phyloP scores from a whole-genome alignment of 2,797 vertebrate species.

The Eupleurogrammus muticus region DNA sequence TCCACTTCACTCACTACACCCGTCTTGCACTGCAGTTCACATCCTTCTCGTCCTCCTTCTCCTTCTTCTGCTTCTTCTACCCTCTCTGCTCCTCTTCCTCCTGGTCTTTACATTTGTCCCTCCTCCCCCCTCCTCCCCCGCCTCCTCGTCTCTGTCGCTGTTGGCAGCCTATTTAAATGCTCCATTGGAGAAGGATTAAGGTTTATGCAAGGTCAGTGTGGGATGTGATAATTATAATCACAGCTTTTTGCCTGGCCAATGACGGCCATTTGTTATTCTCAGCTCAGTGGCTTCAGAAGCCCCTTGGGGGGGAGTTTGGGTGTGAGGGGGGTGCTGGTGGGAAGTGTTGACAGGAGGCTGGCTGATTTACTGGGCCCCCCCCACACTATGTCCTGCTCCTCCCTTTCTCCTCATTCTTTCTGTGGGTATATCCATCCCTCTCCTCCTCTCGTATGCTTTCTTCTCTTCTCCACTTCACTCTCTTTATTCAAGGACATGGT shows the following conservation, averaged over 20 bases:
- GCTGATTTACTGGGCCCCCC: slow-evolving; percentile 96
- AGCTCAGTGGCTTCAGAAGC: slow-evolving; percentile 94
- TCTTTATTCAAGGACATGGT: slow-evolving; percentile 15
- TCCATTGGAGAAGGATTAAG: slow-evolving; percentile 99
- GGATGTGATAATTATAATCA: slow-evolving; percentile 99
- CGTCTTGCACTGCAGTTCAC: not conserved
- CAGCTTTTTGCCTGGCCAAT: slow-evolving; percentile 99
- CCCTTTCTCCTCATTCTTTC: slow-evolving; percentile 22
- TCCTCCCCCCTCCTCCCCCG: slow-evolving; percentile 18
- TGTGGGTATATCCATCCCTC: slow-evolving; percentile 9
- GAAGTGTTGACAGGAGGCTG: slow-evolving; percentile 97
- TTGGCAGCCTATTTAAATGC: slow-evolving; percentile 98
- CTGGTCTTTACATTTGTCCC: slow-evolving; percentile 47
- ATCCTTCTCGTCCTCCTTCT: not conserved
- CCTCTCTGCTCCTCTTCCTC: slow-evolving; percentile 23
- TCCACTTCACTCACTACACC: slow-evolving; percentile 3
- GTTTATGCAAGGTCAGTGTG: slow-evolving; percentile 99
- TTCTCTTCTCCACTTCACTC: not conserved
- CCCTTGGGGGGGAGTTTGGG: slow-evolving; percentile 65
- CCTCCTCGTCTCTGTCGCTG: slow-evolving; percentile 76
- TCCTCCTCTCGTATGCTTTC: slow-evolving; percentile 15
- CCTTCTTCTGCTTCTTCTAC: not conserved
- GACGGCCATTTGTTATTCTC: slow-evolving; percentile 99
- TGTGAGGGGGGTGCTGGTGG: slow-evolving; percentile 59
- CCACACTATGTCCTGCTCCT: slow-evolving; percentile 33